Evolutionary conservation across 2,888 invertebrate species (phyloP).

Genomic region (Scrobipalpa atriplicella): DNA sequence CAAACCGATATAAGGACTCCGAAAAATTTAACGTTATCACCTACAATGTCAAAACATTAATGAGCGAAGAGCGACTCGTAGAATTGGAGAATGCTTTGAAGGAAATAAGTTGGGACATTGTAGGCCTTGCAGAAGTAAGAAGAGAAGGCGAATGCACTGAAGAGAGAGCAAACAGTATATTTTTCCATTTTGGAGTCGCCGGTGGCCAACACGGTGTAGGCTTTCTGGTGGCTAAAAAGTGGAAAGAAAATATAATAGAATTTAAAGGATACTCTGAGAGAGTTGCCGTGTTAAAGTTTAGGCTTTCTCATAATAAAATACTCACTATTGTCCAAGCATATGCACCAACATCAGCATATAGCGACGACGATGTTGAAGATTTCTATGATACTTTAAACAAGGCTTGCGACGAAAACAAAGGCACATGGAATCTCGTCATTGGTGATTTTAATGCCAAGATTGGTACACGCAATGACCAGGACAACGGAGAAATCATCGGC

Average conservation of each 20-base stretch:
- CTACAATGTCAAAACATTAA: conserved; percentile 8
- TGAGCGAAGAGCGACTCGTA: background rate
- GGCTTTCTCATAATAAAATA: background rate
- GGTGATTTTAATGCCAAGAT: too few relatives aligned
- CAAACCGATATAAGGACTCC: background rate
- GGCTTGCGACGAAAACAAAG: conserved; percentile 2
- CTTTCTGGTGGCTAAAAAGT: conserved; percentile 10
- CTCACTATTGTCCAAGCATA: background rate
- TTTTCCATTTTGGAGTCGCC: too few relatives aligned
- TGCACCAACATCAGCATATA: conserved; percentile 12
- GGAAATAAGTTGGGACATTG: conserved; percentile 6
- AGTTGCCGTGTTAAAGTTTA: background rate
- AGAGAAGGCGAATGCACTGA: background rate
- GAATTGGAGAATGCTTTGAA: conserved; percentile 15
- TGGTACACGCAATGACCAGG: too few relatives aligned
- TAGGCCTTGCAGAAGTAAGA: conserved; percentile 11
- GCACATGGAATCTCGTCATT: conserved; percentile 19
- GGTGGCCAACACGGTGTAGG: conserved; percentile 4
- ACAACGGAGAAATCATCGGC: too few relatives aligned
- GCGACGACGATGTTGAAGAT: conserved; percentile 15
- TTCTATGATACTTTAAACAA: conserved; percentile 14
- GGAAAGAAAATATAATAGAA: conserved; percentile 20
- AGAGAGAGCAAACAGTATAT: background rate
- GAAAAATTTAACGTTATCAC: conserved; percentile 2
- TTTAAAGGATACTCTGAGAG: conserved; percentile 20